Base-by-base conservation (phyloP, 2,888 invertebrate genomes). In the Lasioglossum marginatum region DNA sequence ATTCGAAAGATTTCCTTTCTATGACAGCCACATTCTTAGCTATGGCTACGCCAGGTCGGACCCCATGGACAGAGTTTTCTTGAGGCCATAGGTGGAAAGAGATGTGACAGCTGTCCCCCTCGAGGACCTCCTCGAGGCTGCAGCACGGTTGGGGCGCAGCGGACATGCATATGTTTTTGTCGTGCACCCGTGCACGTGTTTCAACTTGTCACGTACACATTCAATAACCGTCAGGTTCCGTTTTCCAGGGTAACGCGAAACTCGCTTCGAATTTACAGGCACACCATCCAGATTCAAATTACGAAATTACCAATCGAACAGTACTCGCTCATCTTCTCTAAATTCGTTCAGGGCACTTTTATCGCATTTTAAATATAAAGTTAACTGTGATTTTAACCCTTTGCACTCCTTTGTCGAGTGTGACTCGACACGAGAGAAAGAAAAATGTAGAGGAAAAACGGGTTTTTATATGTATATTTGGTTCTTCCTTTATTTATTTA, bases 71-170 rank as follows among this genome's bases (percentile, higher is more conserved):
- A 86, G 89, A 37, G 70, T 82, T 83, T 80, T 79, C 82, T 74
- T 63, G 78, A 76, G 75, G 78, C 75, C 82, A 73, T 75, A 73
- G 68, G 34, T 85, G 31, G 75, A 83, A 87, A 87, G 85, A 86
- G 87, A 87, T 60, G 52, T 73, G 80, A 90, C 91, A 90, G 90
- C 90, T 90, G 90, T 73, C 77, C 70, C 68, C 80, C 74, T 87
- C 87, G 85, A 81, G 73, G 90, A 85, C 82, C 89, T 87, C 86
- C 89, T 88, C 89, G 79, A 89, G 86, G 90, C 81, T 82, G 45
- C 52, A 79, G 72, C 85, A 72, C 81, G 77, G 86, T 83, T 83
- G 85, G 76, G 87, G 81, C 71, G 86, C 73, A 70, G 71, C 60
- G 66, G 77, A 37, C 40, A 37, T 84, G 85, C 90, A 87, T 82